A percentile compares a stretch with the other conserved stretches of the same genome.
phyloP scores from a whole-genome alignment of 2,888 invertebrate genomes.

The Lagria hirta region DNA sequence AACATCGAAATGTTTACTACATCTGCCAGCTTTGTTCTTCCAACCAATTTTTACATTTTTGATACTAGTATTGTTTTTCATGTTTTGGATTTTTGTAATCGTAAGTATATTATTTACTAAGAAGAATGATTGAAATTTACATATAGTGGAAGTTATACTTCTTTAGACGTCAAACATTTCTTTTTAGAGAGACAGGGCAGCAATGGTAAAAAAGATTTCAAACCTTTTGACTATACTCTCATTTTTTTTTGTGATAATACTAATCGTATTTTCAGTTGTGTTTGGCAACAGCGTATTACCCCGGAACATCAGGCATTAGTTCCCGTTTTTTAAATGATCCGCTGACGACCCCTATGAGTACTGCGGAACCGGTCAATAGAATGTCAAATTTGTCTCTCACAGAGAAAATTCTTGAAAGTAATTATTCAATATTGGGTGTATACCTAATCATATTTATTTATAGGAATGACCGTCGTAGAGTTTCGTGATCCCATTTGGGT shows the following conservation, averaged over 20 bases:
- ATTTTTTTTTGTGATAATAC: no score
- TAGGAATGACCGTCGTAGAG: slow-evolving; percentile 68
- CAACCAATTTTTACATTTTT: slow-evolving; percentile 84
- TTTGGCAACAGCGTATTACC: slow-evolving; percentile 80
- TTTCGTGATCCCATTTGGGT: slow-evolving; percentile 78
- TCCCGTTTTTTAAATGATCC: slow-evolving; percentile 28
- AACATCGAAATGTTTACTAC: slow-evolving; percentile 83
- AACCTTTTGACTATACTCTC: no score
- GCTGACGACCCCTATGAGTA: slow-evolving; percentile 33
- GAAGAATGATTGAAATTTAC: no score
- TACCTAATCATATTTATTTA: slow-evolving; percentile 41
- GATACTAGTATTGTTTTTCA: slow-evolving; percentile 74
- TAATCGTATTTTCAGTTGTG: slow-evolving; percentile 63
- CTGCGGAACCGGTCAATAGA: slow-evolving; percentile 17
- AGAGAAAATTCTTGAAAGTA: slow-evolving; percentile 38
- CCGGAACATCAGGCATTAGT: slow-evolving; percentile 42
- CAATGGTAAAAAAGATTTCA: no score
- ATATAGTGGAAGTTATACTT: no score
- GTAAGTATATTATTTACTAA: slow-evolving; percentile 58
- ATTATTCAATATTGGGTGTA: slow-evolving; percentile 12
- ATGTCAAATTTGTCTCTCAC: slow-evolving; percentile 32
- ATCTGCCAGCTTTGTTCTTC: slow-evolving; percentile 80
- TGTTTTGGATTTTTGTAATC: slow-evolving; percentile 85
- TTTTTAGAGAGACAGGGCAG: no score
- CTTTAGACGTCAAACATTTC: no score